Percentiles rank a stretch among this genome's conserved stretches.
Conservation (phyloP, 2,797 vertebrate species). For the Peromyscus nudipes region DNA sequence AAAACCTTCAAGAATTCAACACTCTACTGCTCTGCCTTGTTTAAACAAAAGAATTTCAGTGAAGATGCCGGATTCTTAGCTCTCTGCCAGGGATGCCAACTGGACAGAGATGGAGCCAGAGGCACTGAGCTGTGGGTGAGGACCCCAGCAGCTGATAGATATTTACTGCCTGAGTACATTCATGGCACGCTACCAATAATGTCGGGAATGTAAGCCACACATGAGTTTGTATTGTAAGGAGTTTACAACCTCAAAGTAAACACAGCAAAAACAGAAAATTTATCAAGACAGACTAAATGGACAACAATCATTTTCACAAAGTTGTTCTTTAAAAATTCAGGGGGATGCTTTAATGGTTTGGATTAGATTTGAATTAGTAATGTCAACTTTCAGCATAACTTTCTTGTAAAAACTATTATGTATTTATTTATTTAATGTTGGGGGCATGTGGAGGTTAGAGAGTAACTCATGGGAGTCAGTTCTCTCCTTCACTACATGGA, state of each 20-base stretch:
- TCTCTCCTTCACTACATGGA: not conserved
- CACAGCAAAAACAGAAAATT: not conserved
- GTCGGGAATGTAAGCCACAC: constrained; percentile 30
- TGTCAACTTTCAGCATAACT: constrained; percentile 9
- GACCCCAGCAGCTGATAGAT: constrained; percentile 1
- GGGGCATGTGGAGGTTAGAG: not conserved
- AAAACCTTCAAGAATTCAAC: constrained; percentile 4
- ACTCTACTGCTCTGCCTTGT: not conserved
- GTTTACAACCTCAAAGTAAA: constrained; percentile 61
- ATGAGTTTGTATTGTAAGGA: constrained; percentile 41
- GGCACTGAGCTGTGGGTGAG: constrained; percentile 15
- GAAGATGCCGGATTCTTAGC: constrained; percentile 2
- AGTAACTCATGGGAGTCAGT: not conserved
- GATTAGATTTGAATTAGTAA: not conserved
- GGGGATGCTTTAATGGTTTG: constrained; percentile 14
- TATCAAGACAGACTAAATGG: constrained; percentile 2
- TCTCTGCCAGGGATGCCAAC: constrained; percentile 56
- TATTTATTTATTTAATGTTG: not conserved
- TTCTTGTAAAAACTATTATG: not conserved
- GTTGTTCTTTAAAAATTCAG: constrained; percentile 26
- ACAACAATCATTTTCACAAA: constrained; percentile 47
- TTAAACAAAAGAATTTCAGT: constrained; percentile 55
- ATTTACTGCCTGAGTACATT: not conserved
- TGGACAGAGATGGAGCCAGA: constrained; percentile 26
- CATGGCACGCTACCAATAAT: not conserved